Base-by-base conservation (phyloP, 2,113 vertebrate species). In the Chloebia gouldiae region DNA sequence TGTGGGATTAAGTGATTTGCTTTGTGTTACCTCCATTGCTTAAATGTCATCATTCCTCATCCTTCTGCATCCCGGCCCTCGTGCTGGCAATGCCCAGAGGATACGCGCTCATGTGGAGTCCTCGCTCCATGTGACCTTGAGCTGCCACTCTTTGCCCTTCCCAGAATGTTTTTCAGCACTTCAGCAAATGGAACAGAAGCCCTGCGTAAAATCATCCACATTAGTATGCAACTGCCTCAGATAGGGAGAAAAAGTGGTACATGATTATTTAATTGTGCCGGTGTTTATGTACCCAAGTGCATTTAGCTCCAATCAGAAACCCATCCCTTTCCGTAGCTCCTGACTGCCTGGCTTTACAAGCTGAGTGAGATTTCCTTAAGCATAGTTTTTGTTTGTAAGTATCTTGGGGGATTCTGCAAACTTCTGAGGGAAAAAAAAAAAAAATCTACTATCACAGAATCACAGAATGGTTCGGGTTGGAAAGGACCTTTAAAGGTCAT, bases 121-220 rank as follows among this genome's bases (percentile, higher is more conserved):
- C 65, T 72, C 35, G 2, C 24, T 92, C 33, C 71, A 3, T 44
- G 19, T 56, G 80, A 80, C 89, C 91, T 96, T 88, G 82, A 77
- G 80, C 83, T 77, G 76, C n/a, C 71, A 31, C 53, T 64, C 50
- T 72, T 88, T 76, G 69, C 56, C 79, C 88, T 90, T 82, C 76
- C 57, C 66, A 23, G 37, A 45, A 35, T 73, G 57, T 93, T 95
- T 94, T 92, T 16, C 78, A 92, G 37, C 76, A 64, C 53, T 90
- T 76, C 33, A 72, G 82, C 76, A 90, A 90, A 68, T 13, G 63
- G 49, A 95, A 79, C 86, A 90, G 91, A 80, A 93, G 82, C 57
- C 82, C n/a, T 64, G 3, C 3, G 8, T 80, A 65, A 79, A 88
- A 72, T 44, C 79, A 69, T 24, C 68, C 61, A 3, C 79, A 44